Conservation (phyloP, 2,888 invertebrate genomes). For the Phyllotreta cruciferae region DNA sequence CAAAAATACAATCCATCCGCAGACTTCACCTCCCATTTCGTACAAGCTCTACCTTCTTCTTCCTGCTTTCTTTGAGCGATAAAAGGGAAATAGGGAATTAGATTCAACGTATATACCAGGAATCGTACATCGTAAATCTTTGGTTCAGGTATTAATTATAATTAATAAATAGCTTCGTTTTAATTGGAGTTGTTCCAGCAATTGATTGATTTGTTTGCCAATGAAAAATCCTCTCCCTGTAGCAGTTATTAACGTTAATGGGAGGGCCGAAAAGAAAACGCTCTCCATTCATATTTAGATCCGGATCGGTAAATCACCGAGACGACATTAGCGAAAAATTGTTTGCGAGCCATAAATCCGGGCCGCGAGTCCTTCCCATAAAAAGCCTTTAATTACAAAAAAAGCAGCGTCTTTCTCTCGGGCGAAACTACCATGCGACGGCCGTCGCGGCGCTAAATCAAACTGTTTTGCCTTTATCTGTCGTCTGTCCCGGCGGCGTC, state of each 20-base stretch:
- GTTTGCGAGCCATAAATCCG: slow-evolving; percentile 50
- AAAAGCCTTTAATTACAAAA: slow-evolving; percentile 59
- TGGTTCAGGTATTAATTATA: too few species aligned
- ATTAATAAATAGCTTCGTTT: too few species aligned
- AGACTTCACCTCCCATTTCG: slow-evolving; percentile 32
- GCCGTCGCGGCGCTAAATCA: slow-evolving; percentile 57
- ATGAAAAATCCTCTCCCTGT: too few species aligned
- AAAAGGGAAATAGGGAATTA: too few species aligned
- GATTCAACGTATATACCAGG: too few species aligned
- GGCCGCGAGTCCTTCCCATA: slow-evolving; percentile 51
- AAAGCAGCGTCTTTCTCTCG: slow-evolving; percentile 58
- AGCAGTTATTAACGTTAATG: too few species aligned
- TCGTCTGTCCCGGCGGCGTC: slow-evolving; percentile 58
- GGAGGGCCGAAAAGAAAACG: too few species aligned
- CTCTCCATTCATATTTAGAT: slow-evolving; percentile 24
- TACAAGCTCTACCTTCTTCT: slow-evolving; percentile 35
- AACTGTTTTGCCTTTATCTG: slow-evolving; percentile 63
- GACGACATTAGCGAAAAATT: slow-evolving; percentile 44
- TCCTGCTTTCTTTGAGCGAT: slow-evolving; percentile 9
- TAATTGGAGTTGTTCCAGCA: too few species aligned
- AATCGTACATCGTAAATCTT: too few species aligned
- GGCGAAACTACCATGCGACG: slow-evolving; percentile 56
- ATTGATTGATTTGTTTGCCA: too few species aligned
- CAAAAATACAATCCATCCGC: slow-evolving; percentile 37
- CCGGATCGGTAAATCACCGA: slow-evolving; percentile 40